Evolutionary conservation across 2,797 vertebrate genomes (phyloP), one percentile per base, ranked within the genome.

Genomic region (Dicrostonyx torquatus): DNA sequence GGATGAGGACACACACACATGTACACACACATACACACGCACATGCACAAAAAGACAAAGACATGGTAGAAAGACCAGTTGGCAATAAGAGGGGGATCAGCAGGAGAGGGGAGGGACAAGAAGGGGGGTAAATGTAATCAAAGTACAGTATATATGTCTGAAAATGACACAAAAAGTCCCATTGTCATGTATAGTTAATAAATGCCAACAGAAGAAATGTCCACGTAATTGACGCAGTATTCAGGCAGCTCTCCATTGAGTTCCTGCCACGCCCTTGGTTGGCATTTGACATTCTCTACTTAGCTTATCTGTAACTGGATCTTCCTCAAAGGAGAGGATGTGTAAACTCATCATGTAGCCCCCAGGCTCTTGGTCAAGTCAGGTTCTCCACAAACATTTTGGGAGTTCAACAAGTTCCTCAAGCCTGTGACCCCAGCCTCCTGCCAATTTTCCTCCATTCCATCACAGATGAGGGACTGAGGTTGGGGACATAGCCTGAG

Each of bases 381-480:
- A 62, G 64, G 60, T 53, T 26, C 93, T 76, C 87, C 68, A 55
- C 91, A 60, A 93, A 79, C 64, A 68, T 94, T 91, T 94, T 64
- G 9, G 68, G 50, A 83, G 78, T 90, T 50, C 62, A 96, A 84
- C 80, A 40, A 94, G 73, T 90, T 95, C 79, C 94, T 95, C 91
- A 93, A 34, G 89, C 73, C 84, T 80, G 6, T 29, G 92, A 79
- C 53, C 53, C 37, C 87, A 34, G 1, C 12, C 4, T 24, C 60
- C 53, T 75, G 78, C 29, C 97, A 85, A 34, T 37, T 88, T 94
- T 66, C 76, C 64, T 94, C 89, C 31, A 89, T 94, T 96, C 96
- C 83, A 90, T 77, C 70, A 88, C 70, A n/a, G 15, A 8, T 68
- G 78, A 94, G 55, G 66, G 58, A 78, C 5, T 88, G 91, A 82